Evolutionary conservation across 35 echinoderm and acorn worm genomes (phyloP).

Genomic region (Eucidaris tribuloides): DNA sequence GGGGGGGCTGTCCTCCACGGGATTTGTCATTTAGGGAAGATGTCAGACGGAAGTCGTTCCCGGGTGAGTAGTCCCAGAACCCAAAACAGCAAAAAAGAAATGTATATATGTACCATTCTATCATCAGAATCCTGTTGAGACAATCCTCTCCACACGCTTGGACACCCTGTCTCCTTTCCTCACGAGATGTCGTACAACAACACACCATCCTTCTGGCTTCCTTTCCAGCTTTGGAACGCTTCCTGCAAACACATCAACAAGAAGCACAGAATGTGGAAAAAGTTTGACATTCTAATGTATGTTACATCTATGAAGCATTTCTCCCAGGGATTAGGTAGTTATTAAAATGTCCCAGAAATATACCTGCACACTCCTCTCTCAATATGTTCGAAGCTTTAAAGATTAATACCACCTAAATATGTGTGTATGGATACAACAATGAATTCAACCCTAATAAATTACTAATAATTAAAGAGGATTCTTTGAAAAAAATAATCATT

Average conservation of each 20-base stretch:
- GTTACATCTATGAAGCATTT: not conserved
- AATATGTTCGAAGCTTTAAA: not conserved
- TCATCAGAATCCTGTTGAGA: conserved; percentile 96
- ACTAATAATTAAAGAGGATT: not conserved
- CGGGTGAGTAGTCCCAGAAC: not conserved
- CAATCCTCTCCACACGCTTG: conserved; percentile 92
- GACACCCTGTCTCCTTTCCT: conserved; percentile 57
- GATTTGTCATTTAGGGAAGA: not conserved
- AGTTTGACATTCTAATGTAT: not conserved
- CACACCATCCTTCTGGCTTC: conserved; percentile 91
- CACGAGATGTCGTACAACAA: conserved; percentile 80
- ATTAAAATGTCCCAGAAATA: not conserved
- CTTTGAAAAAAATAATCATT: not conserved
- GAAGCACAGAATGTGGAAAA: not conserved
- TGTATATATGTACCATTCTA: conserved; percentile 87
- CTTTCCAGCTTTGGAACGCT: conserved; percentile 84
- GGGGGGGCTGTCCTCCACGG: not conserved
- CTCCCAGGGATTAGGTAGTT: not conserved
- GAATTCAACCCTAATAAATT: too few relatives aligned
- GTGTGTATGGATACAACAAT: not conserved
- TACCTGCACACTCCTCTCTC: not conserved
- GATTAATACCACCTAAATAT: not conserved
- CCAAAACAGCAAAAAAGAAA: not conserved
- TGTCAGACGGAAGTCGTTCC: too few relatives aligned
- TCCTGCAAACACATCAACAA: conserved; percentile 48